These are phyloP conservation scores for Oryctes rhinoceros DNA, from an alignment of 1,140 invertebrate genomes.

Conservation along the genomic window DNA sequence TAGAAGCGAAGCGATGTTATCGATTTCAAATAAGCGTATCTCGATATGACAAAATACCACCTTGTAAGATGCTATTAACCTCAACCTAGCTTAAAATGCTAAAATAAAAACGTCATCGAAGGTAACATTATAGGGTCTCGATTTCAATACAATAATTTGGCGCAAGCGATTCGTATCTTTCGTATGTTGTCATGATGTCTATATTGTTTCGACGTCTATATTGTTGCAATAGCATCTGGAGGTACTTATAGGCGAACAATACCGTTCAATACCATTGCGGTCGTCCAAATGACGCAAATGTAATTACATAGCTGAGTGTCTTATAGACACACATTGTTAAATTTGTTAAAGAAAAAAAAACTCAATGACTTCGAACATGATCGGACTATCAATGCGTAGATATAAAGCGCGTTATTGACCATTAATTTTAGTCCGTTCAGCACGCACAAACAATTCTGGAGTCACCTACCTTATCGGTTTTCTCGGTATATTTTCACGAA, in stretches of 20 bases:
- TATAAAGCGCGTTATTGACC: too few species aligned
- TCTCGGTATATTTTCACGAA: neutral
- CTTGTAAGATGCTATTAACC: slow-evolving; percentile 16
- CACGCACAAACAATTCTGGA: neutral
- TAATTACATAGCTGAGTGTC: slow-evolving; percentile 15
- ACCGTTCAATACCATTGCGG: slow-evolving; percentile 31
- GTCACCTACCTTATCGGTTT: neutral
- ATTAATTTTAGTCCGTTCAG: too few species aligned
- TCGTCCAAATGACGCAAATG: slow-evolving; percentile 24
- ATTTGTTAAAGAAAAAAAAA: slow-evolving; percentile 20
- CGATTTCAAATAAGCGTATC: too few species aligned
- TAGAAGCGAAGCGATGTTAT: too few species aligned
- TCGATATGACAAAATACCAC: neutral
- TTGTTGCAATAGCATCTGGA: neutral
- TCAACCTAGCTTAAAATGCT: neutral
- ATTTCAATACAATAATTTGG: slow-evolving; percentile 28
- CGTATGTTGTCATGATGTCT: neutral
- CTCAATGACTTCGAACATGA: neutral
- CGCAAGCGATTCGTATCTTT: neutral
- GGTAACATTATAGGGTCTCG: neutral
- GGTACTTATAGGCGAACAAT: slow-evolving; percentile 30
- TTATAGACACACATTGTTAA: slow-evolving; percentile 17
- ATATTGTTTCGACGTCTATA: slow-evolving; percentile 5
- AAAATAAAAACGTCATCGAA: neutral
- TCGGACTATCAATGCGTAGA: neutral